Evolutionary conservation across 2,888 invertebrate genomes (phyloP), one percentile per base, ranked within the genome.

Genomic region (Eupithecia exiguata): DNA sequence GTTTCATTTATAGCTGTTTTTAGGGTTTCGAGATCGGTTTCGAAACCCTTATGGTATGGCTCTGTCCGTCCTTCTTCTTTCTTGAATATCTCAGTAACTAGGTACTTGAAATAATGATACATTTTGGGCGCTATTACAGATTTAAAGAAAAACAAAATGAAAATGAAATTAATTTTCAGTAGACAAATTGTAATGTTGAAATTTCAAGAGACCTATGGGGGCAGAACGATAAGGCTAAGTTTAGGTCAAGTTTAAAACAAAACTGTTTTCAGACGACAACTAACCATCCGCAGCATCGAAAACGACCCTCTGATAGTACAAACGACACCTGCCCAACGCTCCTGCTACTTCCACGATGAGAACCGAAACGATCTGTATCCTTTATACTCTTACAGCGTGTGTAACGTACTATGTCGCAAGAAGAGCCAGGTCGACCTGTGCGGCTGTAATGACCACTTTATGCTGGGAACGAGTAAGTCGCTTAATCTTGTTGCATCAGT

Each of bases 341-440:
- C 96, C 67, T 97, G 97, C 83, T 95, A 96, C 14, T 97, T 97
- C 84, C 92, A 95, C 65, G 91, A 96, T 74, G 97, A 97, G 88
- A 96, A 96, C 70, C 88, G 95, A 68, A 90, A 95, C 14, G 94
- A 95, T 38, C 92, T 96, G 0, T 96, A 96, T 86, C 93, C 95
- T 0, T 92, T 94, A 74, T 97, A 97, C 84, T 97, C 97, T 65
- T 97, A 96, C 85, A 96, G 96, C 82, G 96, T 96, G 0, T 97
- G 97, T 83, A 95, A 95, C 0, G 96, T 97, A 0, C 96, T 96
- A 73, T 97, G 97, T 80, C 94, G 97, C 66, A 96, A 96, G 86
- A 91, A 93, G 75, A 95, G 95, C 0, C 96, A 97, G 83, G 80
- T 96, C 35, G 87, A 92, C 25, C 82, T 92, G 5, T 97, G 97